Evolutionary conservation across 64 coral and sea anemone species (phyloP).

Genomic region (Actinia tenebrosa): DNA sequence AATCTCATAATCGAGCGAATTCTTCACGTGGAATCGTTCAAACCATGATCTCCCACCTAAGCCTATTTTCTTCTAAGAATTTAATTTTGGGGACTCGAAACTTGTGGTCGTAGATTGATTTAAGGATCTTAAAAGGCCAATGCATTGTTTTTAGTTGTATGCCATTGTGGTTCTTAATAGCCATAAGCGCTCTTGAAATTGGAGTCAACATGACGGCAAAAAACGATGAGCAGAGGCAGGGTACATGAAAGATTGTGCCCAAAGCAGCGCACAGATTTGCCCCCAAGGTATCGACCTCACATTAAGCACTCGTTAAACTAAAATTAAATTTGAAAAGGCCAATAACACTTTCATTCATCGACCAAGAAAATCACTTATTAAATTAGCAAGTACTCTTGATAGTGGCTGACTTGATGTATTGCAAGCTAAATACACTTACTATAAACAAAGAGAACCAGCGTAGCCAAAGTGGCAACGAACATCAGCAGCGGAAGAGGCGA

Average conservation of each 20-base stretch:
- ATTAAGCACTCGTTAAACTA: conserved; percentile 22
- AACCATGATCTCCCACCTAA: not conserved
- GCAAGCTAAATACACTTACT: not conserved
- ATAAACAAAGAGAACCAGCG: conserved; percentile 8
- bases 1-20: conserved; percentile 5
- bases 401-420: conserved; percentile 9
- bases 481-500: conserved; percentile 13
- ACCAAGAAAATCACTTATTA: conserved; percentile 24
- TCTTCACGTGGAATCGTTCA: not conserved
- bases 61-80: conserved; percentile 1
- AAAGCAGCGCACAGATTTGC: not conserved
- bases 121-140: conserved; percentile 8
- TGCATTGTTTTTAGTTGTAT: not conserved
- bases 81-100: not conserved
- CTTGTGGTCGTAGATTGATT: conserved; percentile 18
- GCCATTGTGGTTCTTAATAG: conserved; percentile 24
- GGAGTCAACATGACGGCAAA: conserved; percentile 22
- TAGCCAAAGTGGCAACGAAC: conserved; percentile 16
- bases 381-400: conserved; percentile 22
- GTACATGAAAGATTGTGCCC: not conserved
- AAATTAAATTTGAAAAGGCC: conserved; percentile 31
- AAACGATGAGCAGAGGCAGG: not conserved
- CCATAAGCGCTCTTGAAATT: conserved; percentile 14
- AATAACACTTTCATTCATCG: conserved; percentile 6
- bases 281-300: conserved; percentile 18